phyloP scores from a whole-genome alignment of 64 coral and sea anemone species.

The Astreopora myriophthalma region DNA sequence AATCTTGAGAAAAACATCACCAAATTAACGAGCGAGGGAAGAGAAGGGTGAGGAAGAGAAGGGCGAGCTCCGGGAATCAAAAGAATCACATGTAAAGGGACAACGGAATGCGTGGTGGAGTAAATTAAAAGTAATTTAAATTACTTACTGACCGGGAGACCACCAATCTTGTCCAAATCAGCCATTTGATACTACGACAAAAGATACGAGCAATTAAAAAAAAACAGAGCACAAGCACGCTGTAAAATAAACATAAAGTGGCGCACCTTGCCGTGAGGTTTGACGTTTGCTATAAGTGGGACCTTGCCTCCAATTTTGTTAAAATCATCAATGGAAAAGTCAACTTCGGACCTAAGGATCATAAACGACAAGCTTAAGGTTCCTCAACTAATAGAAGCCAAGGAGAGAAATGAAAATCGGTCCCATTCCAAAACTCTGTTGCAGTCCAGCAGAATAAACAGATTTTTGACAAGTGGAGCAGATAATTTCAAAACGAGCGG shows the following conservation, averaged over 20 bases:
- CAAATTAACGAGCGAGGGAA: neutral
- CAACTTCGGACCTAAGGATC: slow-evolving; percentile 71
- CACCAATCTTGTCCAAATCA: slow-evolving; percentile 80
- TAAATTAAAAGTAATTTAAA: no score
- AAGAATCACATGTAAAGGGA: neutral
- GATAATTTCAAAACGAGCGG: no score
- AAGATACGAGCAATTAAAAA: neutral
- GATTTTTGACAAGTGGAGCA: no score
- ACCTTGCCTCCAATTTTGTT: slow-evolving; percentile 76
- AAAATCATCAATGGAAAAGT: slow-evolving; percentile 83
- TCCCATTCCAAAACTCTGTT: no score
- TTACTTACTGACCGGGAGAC: slow-evolving; percentile 50
- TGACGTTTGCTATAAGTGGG: slow-evolving; percentile 79
- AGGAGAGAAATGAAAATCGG: no score
- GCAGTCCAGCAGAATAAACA: no score
- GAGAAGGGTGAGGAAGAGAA: neutral
- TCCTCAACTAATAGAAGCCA: no score
- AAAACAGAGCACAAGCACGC: neutral
- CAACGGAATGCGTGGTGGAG: neutral
- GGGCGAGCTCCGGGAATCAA: neutral
- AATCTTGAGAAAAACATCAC: neutral
- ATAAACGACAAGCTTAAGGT: neutral
- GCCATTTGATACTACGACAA: slow-evolving; percentile 80
- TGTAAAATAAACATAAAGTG: neutral
- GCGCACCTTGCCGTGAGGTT: slow-evolving; percentile 83